Conservation (phyloP, 2,888 invertebrate species). For the Coenonympha glycerion region DNA sequence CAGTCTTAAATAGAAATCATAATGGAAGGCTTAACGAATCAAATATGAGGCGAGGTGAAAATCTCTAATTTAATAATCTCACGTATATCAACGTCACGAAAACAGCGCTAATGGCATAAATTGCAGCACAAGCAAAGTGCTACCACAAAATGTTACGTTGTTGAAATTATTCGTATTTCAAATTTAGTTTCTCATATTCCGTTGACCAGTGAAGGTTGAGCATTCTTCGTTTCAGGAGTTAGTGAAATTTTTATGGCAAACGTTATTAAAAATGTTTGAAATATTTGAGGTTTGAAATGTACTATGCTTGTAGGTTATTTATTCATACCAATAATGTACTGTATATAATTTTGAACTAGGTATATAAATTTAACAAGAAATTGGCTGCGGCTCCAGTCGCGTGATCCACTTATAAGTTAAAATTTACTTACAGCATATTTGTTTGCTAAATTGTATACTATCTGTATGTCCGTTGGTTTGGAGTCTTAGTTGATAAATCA, state of each 20-base stretch:
- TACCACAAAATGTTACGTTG: slow-evolving; percentile 62
- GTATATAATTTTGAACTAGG: neutral
- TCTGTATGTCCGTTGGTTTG: no score
- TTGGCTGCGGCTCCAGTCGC: no score
- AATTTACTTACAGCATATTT: no score
- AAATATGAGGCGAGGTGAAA: neutral
- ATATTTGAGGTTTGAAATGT: neutral
- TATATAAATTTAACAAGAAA: no score
- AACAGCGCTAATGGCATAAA: neutral
- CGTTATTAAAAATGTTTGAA: neutral
- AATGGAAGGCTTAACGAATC: no score
- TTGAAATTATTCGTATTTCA: slow-evolving; percentile 47
- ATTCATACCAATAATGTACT: neutral
- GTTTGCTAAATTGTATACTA: no score
- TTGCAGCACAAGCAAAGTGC: slow-evolving; percentile 57
- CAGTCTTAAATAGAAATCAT: no score
- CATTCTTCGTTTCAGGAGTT: slow-evolving; percentile 42
- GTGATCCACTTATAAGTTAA: no score
- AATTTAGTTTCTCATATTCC: slow-evolving; percentile 61
- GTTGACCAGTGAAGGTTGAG: slow-evolving; percentile 41
- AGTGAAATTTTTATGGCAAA: slow-evolving; percentile 32
- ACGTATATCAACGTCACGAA: neutral
- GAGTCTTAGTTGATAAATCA: no score
- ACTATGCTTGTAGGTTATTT: neutral
- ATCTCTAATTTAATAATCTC: neutral